phyloP scores from a whole-genome alignment of 64 coral and sea anemone genomes.

The Platygyra sinensis region DNA sequence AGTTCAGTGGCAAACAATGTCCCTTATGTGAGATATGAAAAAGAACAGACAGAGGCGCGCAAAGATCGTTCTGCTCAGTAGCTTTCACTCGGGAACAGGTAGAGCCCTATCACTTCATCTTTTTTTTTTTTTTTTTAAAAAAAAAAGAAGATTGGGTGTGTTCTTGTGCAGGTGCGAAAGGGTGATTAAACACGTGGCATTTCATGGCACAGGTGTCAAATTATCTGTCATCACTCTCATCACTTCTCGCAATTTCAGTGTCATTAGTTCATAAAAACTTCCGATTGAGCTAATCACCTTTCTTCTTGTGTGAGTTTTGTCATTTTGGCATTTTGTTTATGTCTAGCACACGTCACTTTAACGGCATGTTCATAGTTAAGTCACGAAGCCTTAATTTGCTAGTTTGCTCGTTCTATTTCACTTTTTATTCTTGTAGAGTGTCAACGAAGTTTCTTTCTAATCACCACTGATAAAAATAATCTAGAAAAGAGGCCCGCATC shows the following conservation, averaged over 20 bases:
- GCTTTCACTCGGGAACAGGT: background rate
- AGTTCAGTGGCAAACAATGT: background rate
- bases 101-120: background rate
- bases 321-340: background rate
- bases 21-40: background rate
- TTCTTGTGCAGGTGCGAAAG: background rate
- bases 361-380: background rate
- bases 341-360: background rate
- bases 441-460: background rate
- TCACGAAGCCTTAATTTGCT: slow-evolving; percentile 10
- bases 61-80: background rate
- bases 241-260: background rate
- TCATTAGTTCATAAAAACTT: slow-evolving; percentile 7
- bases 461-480: too few species aligned
- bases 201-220: background rate
- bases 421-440: background rate
- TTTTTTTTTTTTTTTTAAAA: too few species aligned
- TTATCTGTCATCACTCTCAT: background rate
- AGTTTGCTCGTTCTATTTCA: background rate
- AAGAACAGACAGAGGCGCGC: background rate
- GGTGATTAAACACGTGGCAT: background rate
- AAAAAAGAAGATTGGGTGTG: background rate
- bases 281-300: slow-evolving; percentile 31
- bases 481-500: background rate
- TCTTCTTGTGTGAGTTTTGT: background rate